phyloP scores from a whole-genome alignment of 92 coral and sea anemone species.

The Porites rus region DNA sequence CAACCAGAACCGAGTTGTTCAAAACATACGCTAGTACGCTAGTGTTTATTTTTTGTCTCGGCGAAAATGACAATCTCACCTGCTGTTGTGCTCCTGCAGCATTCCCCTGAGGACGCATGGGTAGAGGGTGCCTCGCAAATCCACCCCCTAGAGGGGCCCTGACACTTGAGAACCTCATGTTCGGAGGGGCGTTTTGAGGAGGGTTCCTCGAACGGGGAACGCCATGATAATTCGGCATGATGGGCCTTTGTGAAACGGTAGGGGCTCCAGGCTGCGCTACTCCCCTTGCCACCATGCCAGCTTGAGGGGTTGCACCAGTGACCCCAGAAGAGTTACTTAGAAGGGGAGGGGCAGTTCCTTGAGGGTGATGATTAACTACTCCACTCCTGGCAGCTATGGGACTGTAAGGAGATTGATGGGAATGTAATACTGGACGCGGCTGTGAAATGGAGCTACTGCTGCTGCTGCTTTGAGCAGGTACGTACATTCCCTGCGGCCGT shows the following conservation, averaged over 20 bases:
- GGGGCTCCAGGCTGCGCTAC: constrained; percentile 38
- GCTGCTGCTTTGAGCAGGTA: constrained; percentile 50
- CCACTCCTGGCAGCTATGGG: constrained; percentile 27
- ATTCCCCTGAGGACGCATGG: constrained; percentile 42
- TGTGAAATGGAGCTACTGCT: constrained; percentile 42
- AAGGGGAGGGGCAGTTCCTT: constrained; percentile 39
- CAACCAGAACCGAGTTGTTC: too few relatives aligned
- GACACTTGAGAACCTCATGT: constrained; percentile 42
- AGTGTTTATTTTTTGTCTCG: neutral
- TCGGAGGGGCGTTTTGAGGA: constrained; percentile 25
- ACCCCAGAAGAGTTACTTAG: constrained; percentile 36
- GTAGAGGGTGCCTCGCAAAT: constrained; percentile 28
- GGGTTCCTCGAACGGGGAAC: constrained; percentile 54
- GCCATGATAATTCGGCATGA: constrained; percentile 73
- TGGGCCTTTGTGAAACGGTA: constrained; percentile 70
- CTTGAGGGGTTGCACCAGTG: constrained; percentile 14
- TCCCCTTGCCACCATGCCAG: constrained; percentile 27
- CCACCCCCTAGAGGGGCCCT: constrained; percentile 36
- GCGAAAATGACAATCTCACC: constrained; percentile 7
- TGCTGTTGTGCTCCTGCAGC: constrained; percentile 24
- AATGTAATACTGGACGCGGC: constrained; percentile 37
- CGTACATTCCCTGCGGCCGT: constrained; percentile 53
- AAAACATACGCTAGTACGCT: too few relatives aligned
- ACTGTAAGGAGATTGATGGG: constrained; percentile 29
- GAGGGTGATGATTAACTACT: constrained; percentile 46